Conservation (phyloP, 1,140 invertebrate species). For the Dryas iulia region DNA sequence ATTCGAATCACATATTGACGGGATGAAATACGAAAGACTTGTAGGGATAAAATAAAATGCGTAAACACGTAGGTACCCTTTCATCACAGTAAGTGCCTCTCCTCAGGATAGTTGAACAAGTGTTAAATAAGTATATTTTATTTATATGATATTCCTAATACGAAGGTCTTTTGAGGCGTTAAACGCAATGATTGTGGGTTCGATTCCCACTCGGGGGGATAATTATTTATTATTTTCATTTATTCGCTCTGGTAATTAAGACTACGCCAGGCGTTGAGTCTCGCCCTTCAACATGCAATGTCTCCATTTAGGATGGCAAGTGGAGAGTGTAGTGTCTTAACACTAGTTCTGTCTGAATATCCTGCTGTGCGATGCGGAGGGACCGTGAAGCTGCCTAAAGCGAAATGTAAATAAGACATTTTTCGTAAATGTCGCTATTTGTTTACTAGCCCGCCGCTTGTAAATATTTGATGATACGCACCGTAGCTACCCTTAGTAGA, state of each 20-base stretch:
- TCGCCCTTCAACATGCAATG: no score
- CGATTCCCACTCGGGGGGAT: no score
- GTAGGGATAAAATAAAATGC: slow-evolving; percentile 28
- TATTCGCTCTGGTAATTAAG: no score
- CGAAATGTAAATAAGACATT: background rate
- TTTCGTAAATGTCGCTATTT: slow-evolving; percentile 18
- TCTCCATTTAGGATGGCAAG: no score
- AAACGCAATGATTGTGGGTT: no score
- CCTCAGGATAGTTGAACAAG: slow-evolving; percentile 8
- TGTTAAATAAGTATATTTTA: slow-evolving; percentile 16
- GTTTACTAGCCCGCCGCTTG: slow-evolving; percentile 8
- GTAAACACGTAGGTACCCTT: slow-evolving; percentile 28
- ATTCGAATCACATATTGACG: slow-evolving; percentile 2
- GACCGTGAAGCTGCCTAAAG: no score
- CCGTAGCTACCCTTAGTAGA: background rate
- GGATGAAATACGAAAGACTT: slow-evolving; percentile 20
- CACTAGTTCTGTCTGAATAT: no score
- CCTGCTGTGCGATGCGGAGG: no score
- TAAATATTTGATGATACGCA: slow-evolving; percentile 13
- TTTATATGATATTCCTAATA: slow-evolving; percentile 5
- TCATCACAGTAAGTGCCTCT: slow-evolving; percentile 21
- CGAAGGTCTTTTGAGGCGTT: no score
- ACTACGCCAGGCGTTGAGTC: no score
- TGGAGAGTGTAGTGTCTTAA: no score
- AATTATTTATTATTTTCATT: no score